Evolutionary conservation across 2,888 invertebrate species (phyloP).

Genomic region (Ophonus ardosiacus): DNA sequence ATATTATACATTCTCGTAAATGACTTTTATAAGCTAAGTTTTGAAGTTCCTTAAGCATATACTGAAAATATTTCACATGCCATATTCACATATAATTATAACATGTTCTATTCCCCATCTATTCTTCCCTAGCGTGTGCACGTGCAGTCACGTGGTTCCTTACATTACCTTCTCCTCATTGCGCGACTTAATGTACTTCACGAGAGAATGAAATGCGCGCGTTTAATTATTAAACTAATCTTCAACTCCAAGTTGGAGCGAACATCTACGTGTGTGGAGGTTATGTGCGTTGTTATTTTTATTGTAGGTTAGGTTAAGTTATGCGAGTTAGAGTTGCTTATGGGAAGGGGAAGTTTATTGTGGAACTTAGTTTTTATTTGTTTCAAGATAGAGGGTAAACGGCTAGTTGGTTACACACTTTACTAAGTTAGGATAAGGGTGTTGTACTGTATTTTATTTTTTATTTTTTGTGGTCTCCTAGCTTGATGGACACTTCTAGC

Average conservation of each 20-base stretch:
- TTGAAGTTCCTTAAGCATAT: background rate
- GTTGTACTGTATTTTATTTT: background rate
- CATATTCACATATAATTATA: background rate
- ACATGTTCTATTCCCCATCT: background rate
- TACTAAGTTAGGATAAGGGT: background rate
- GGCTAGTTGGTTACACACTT: background rate
- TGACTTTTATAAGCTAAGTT: background rate
- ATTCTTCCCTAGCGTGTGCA: background rate
- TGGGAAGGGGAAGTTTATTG: background rate
- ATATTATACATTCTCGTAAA: too few relatives aligned
- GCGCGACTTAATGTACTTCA: constrained; percentile 55
- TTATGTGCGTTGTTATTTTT: constrained; percentile 42
- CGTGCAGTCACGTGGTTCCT: constrained; percentile 1
- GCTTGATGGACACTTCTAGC: too few relatives aligned
- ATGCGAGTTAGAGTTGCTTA: background rate
- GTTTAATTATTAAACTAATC: constrained; percentile 62
- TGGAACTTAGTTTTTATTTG: background rate
- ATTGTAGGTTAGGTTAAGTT: constrained; percentile 31
- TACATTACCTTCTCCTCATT: background rate
- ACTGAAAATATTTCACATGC: background rate
- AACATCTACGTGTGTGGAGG: background rate
- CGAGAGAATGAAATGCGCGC: constrained; percentile 51
- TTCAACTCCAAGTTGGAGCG: background rate
- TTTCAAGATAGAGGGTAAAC: background rate
- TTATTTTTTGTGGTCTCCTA: too few relatives aligned